Conservation (phyloP, 1,140 invertebrate species). For the Drosophila ananassae region DNA sequence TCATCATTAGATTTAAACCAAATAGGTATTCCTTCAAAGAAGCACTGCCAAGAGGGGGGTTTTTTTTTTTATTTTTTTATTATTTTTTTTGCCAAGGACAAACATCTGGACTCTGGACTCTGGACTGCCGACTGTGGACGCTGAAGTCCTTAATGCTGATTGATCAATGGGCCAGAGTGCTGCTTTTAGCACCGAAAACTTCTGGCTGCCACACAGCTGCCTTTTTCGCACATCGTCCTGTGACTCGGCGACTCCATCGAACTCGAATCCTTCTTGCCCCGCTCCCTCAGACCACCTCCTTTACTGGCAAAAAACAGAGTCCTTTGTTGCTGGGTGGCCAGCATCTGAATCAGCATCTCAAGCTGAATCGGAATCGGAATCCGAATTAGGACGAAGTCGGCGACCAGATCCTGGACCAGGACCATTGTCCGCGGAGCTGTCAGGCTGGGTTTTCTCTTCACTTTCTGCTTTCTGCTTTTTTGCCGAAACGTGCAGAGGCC, state of each 20-base stretch:
- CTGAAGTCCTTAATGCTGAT: slow-evolving; percentile 5
- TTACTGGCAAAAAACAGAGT: neutral
- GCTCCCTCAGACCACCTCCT: slow-evolving; percentile 3
- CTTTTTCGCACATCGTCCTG: slow-evolving; percentile 22
- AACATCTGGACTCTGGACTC: slow-evolving; percentile 5
- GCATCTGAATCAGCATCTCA: slow-evolving; percentile 21
- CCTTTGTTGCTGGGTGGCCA: slow-evolving; percentile 45
- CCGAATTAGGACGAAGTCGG: slow-evolving; percentile 14
- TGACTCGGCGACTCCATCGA: slow-evolving; percentile 19
- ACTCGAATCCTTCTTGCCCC: slow-evolving; percentile 4
- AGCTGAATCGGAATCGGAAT: slow-evolving; percentile 15
- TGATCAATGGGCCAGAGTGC: slow-evolving; percentile 5
- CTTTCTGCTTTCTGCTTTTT: neutral
- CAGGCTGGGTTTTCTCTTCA: slow-evolving; percentile 14
- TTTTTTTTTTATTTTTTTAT: neutral
- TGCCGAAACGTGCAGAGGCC: slow-evolving; percentile 28
- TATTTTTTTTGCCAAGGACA: neutral
- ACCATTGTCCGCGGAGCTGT: slow-evolving; percentile 34
- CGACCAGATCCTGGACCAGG: slow-evolving; percentile 34
- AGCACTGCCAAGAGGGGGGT: too few species aligned
- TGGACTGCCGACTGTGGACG: too few species aligned
- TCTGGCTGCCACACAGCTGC: slow-evolving; percentile 48
- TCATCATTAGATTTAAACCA: too few species aligned
- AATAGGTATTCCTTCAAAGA: too few species aligned
- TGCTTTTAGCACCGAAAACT: slow-evolving; percentile 18